Conservation (phyloP, 92 coral and sea anemone species). For the Palythoa heliodiscus region DNA sequence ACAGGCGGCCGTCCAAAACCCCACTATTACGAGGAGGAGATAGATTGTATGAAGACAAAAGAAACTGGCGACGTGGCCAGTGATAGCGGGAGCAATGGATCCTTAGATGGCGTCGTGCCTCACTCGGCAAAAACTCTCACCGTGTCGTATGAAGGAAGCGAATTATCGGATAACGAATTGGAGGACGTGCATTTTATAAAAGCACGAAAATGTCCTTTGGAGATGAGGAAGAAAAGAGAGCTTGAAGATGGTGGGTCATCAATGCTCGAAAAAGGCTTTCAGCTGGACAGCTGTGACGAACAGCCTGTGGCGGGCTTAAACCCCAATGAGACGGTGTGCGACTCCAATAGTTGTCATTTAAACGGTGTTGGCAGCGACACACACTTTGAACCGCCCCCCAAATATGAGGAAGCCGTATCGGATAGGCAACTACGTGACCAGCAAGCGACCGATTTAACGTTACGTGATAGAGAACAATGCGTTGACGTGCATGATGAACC, state of each 20-base stretch:
- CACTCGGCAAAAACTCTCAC: slow-evolving; percentile 16
- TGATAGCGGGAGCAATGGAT: slow-evolving; percentile 37
- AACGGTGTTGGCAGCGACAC: not conserved
- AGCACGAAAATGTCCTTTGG: slow-evolving; percentile 27
- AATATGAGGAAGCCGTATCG: slow-evolving; percentile 35
- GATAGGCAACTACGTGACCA: slow-evolving; percentile 24
- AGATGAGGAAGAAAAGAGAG: not conserved
- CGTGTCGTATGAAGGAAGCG: slow-evolving; percentile 38
- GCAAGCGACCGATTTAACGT: not conserved
- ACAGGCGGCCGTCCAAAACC: slow-evolving; percentile 27
- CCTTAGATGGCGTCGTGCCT: not conserved
- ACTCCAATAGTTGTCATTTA: not conserved
- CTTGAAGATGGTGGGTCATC: slow-evolving; percentile 27
- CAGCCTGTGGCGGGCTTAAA: not conserved
- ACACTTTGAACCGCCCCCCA: slow-evolving; percentile 21
- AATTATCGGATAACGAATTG: slow-evolving; percentile 27
- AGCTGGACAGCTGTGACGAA: not conserved
- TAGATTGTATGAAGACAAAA: slow-evolving; percentile 41
- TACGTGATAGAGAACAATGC: not conserved
- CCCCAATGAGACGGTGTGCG: not conserved
- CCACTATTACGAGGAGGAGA: slow-evolving; percentile 36
- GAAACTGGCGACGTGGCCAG: slow-evolving; percentile 2
- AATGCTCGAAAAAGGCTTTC: slow-evolving; percentile 38
- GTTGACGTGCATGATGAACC: slow-evolving; percentile 9
- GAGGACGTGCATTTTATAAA: slow-evolving; percentile 19